Percentiles rank a stretch among this genome's conserved stretches.
Conservation (phyloP, 2,888 invertebrate genomes). For the Hypsopygia costalis region DNA sequence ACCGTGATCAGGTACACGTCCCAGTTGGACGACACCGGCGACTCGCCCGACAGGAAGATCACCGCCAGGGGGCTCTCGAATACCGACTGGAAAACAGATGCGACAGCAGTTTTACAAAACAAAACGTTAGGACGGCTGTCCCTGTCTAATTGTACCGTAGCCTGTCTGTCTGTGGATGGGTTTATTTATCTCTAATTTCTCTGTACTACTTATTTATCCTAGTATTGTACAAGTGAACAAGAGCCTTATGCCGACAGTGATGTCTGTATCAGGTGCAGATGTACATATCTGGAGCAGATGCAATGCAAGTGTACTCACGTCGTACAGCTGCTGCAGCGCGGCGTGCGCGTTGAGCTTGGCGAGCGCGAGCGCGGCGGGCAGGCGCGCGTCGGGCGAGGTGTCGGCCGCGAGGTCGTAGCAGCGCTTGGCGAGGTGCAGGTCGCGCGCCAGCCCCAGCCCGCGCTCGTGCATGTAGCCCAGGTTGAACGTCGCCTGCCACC, state of each 20-base stretch:
- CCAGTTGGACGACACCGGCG: slow-evolving; percentile 92
- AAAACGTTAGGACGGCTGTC: too few species aligned
- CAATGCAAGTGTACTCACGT: too few species aligned
- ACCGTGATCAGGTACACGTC: slow-evolving; percentile 94
- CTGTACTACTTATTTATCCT: too few species aligned
- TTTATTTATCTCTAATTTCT: too few species aligned
- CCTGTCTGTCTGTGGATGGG: too few species aligned
- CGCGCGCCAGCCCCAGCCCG: slow-evolving; percentile 93
- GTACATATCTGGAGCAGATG: too few species aligned
- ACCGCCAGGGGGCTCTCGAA: slow-evolving; percentile 83
- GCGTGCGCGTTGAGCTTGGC: slow-evolving; percentile 83
- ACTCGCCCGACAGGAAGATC: slow-evolving; percentile 83
- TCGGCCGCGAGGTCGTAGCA: slow-evolving; percentile 94
- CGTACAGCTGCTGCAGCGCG: slow-evolving; percentile 18
- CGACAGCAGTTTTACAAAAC: too few species aligned
- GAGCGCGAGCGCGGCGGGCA: slow-evolving; percentile 93
- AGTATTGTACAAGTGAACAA: too few species aligned
- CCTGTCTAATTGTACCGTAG: too few species aligned
- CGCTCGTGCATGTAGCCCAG: slow-evolving; percentile 99
- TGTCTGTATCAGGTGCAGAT: too few species aligned
- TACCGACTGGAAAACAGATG: slow-evolving; percentile 36
- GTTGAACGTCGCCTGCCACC: slow-evolving; percentile 96
- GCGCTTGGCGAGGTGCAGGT: slow-evolving; percentile 97
- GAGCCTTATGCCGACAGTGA: too few species aligned
- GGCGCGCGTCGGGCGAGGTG: slow-evolving; percentile 92